Conservation (phyloP, 2,797 vertebrate species). For the Lacerta viridis region DNA sequence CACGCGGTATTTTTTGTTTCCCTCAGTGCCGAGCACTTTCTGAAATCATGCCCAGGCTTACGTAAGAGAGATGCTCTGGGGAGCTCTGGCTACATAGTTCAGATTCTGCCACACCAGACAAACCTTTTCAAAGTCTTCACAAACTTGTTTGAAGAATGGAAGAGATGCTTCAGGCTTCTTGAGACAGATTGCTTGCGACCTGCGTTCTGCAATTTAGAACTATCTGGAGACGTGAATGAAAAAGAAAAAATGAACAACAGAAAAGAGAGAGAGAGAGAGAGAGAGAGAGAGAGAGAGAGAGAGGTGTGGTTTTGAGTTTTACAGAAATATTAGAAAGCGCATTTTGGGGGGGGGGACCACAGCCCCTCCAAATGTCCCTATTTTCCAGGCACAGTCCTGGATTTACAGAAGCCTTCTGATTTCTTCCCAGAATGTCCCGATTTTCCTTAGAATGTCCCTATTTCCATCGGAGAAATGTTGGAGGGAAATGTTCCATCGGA, state of each 20-base stretch:
- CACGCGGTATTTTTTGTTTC: not conserved
- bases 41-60: not conserved
- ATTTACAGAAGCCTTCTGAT: too few species aligned
- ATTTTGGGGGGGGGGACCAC: too few species aligned
- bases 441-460: too few species aligned
- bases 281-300: not conserved
- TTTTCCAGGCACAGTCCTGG: too few species aligned
- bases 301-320: not conserved
- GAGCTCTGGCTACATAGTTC: not conserved
- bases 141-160: slow-evolving; percentile 98
- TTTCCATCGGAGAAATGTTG: too few species aligned
- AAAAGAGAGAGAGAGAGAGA: not conserved
- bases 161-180: slow-evolving; percentile 95
- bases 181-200: slow-evolving; percentile 97
- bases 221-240: slow-evolving; percentile 80
- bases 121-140: slow-evolving; percentile 97
- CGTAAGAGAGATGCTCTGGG: not conserved
- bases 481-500: too few species aligned
- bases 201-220: slow-evolving; percentile 90
- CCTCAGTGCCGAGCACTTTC: not conserved
- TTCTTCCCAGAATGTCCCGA: too few species aligned
- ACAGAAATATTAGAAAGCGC: not conserved
- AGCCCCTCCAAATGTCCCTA: too few species aligned
- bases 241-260: not conserved
- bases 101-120: slow-evolving; percentile 49